Base-by-base conservation (phyloP, 2,888 invertebrate species). In the Calameuta idolon region DNA sequence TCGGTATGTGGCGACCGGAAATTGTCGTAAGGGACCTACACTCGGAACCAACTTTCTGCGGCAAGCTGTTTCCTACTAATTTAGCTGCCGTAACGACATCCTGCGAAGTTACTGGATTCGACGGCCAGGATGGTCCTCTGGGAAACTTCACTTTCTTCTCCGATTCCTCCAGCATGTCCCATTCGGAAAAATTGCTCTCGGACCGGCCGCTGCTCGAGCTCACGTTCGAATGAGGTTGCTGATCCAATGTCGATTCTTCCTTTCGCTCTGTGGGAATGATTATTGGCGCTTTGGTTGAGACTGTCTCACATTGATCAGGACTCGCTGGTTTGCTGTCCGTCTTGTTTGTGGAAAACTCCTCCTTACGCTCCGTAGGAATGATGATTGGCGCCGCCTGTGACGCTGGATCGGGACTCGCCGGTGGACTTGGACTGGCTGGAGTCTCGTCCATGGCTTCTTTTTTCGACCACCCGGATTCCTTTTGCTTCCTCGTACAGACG, bases 351-450 rank as follows among this genome's bases (percentile, higher is more conserved):
- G 75, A 73, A 68, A 84, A 84, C 33, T 85, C 85, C 12, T 83
- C 78, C 31, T 78, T 85, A 5, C 88, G 85, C 77, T 89, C 85
- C 12, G 85, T 87, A n/a, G 93, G 93, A 79, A 93, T 93, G 74
- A 92, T 90, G 74, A 92, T 90, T 0, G 93, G 92, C 30, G 87
- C 84, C 0, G 86, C 82, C 12, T 85, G 77, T 0, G 81, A 34
- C 12, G 74, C 34, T 9, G 81, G 80, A 71, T 87, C 87, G 4
- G 91, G 88, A 83, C 91, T 91, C 5, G 89, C 87, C 3, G 92
- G 89, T 40, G 92, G 92, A 85, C 92, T 92, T 5, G 93, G 92
- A 83, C 92, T 92, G 5, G 92, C 91, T 9, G 93, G 93, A 15
- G 92, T 92, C 75, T 91, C 89, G 12, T 90, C 85, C 33, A 85